Conservation (phyloP, 2,113 vertebrate genomes). For the Aplodontia rufa region DNA sequence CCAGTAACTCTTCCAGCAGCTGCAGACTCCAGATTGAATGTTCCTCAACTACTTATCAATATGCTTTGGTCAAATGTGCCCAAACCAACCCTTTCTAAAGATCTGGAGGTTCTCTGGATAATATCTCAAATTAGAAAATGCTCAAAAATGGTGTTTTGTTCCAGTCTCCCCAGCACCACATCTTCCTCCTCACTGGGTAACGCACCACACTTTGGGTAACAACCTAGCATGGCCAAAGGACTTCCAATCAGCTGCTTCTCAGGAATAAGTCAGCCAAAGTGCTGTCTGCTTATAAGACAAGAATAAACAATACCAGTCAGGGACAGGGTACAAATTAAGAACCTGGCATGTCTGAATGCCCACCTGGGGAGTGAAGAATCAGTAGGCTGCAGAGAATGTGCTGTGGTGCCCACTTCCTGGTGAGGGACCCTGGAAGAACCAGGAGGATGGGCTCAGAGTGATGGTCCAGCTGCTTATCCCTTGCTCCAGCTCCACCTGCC, state of each 20-base stretch:
- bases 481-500: neutral
- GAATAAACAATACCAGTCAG: neutral
- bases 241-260: neutral
- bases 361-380: no score
- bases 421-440: neutral
- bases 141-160: neutral
- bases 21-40: neutral
- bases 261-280: neutral
- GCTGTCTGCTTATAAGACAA: neutral
- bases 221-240: neutral
- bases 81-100: neutral
- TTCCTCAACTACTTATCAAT: neutral
- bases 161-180: no score
- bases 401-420: neutral
- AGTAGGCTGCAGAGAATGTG: neutral
- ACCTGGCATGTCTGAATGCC: fast-evolving
- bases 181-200: neutral
- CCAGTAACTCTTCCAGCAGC: neutral
- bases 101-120: neutral
- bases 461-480: neutral
- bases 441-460: neutral
- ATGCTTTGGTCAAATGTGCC: neutral
- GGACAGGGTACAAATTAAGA: neutral
- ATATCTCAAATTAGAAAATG: neutral
- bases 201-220: no score